Evolutionary conservation across 1,140 invertebrate species (phyloP), one percentile per base, ranked within the genome.

Genomic region (Drosophila triauraria): DNA sequence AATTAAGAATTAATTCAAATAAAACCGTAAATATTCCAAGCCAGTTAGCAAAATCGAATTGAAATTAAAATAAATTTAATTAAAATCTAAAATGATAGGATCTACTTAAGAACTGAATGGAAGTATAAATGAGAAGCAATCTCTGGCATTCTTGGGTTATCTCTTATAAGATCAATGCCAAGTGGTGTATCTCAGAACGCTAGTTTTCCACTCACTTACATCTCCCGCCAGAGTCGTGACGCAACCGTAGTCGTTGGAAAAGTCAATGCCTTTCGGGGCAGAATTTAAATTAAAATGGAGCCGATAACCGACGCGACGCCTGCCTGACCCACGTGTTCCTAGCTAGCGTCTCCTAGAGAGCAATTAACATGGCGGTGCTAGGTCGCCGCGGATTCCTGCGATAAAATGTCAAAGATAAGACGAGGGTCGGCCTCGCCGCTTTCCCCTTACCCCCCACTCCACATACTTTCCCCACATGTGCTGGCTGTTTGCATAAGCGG

Each of bases 341-440:
- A 10, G 6, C 40, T 35, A 15, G 13, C n/a, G 62, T 54, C 54
- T 74, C 63, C 38, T 54, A 67, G 67, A 17, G 69, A 70, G 25
- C 62, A 88, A 88, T 90, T 90, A 90, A 63, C 84, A 85, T 75
- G 42, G 23, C 20, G 32, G 44, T 90, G 84, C 61, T 78, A 84
- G 82, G 74, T 85, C 75, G 65, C 54, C 53, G 51, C 60, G 63
- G 50, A 50, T 61, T 77, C 51, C 17, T 50, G 35, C 63, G 65
- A 83, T 75, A 72, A 80, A 74, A 56, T 63, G 71, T 59, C 35
- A 80, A 65, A 67, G 68, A 69, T 82, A 78, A 88, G 82, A 81
- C 75, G 65, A 85, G 70, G 56, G 48, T 61, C 42, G 51, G 12
- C 44, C n/a, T n/a, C n/a, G n/a, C n/a, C n/a, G n/a, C n/a, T n/a